phyloP scores from a whole-genome alignment of 2,113 vertebrate genomes.

The Collichthys lucidus region DNA sequence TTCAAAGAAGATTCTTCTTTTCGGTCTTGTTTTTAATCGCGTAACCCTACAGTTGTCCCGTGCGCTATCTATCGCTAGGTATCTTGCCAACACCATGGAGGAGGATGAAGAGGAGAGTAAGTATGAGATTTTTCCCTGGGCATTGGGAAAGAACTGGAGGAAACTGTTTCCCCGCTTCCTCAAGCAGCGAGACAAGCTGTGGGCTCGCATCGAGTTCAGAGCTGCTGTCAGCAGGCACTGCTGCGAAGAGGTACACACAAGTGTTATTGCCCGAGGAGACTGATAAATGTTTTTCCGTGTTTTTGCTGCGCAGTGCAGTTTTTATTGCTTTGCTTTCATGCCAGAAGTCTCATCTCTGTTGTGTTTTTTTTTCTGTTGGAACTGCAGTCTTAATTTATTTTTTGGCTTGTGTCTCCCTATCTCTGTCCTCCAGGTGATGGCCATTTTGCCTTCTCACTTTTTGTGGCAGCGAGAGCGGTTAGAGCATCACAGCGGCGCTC shows the following conservation, averaged over 20 bases:
- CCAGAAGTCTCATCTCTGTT: constrained; percentile 5
- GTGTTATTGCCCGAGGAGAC: neutral
- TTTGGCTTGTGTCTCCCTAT: neutral
- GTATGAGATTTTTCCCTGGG: constrained; percentile 98
- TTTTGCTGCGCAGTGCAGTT: constrained; percentile 16
- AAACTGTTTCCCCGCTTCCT: constrained; percentile 91
- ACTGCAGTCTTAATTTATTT: neutral
- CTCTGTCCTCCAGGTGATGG: constrained; percentile 89
- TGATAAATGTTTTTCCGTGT: constrained; percentile 23
- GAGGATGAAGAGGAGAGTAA: constrained; percentile 95
- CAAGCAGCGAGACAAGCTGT: constrained; percentile 90
- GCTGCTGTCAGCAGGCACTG: constrained; percentile 95
- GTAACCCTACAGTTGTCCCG: neutral
- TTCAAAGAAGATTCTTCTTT: constrained; percentile 14
- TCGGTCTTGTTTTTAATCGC: neutral
- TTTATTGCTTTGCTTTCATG: constrained; percentile 19
- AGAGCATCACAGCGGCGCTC: constrained; percentile 90
- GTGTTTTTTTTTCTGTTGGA: neutral
- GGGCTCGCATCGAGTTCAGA: constrained; percentile 93
- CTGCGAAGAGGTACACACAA: constrained; percentile 91
- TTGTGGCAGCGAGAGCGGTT: constrained; percentile 92
- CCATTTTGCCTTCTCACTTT: constrained; percentile 91
- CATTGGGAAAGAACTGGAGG: constrained; percentile 93
- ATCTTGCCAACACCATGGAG: constrained; percentile 97
- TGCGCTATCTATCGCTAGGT: constrained; percentile 79